phyloP scores from a whole-genome alignment of 2,888 invertebrate species.

The Stenoptilia bipunctidactyla region DNA sequence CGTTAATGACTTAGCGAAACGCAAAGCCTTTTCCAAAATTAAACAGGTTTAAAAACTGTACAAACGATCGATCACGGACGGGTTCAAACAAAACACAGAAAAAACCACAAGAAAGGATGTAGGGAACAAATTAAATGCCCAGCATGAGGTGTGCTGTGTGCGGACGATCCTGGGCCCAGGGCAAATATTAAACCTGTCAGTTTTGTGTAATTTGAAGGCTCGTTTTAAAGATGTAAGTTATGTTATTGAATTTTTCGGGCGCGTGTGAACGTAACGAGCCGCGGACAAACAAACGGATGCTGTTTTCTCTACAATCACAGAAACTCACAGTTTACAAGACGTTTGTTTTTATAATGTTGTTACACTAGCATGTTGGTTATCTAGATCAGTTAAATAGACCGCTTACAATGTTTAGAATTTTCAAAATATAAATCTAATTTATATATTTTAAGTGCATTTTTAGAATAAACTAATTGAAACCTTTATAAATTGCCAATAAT shows the following conservation, averaged over 20 bases:
- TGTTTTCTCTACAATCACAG: too few species aligned
- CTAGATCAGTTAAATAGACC: too few species aligned
- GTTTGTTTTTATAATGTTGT: too few species aligned
- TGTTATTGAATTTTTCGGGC: conserved; percentile 61
- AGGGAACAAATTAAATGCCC: conserved; percentile 69
- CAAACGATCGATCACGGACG: conserved; percentile 63
- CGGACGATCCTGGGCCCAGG: conserved; percentile 39
- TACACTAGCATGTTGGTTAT: too few species aligned
- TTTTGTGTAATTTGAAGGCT: conserved; percentile 63
- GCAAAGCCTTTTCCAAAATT: conserved; percentile 54
- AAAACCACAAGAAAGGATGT: conserved; percentile 59
- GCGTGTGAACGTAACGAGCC: conserved; percentile 44
- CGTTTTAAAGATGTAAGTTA: conserved; percentile 60
- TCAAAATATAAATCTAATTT: too few species aligned
- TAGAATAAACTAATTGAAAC: too few species aligned
- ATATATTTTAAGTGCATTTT: too few species aligned
- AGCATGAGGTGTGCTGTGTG: conserved; percentile 57
- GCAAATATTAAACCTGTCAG: conserved; percentile 69
- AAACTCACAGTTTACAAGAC: too few species aligned
- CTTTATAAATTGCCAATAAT: too few species aligned
- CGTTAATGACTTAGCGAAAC: conserved; percentile 66
- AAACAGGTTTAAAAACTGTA: conserved; percentile 62
- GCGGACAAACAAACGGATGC: conserved; percentile 29
- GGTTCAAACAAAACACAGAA: conserved; percentile 61
- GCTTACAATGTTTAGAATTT: too few species aligned